Evolutionary conservation across 2,797 vertebrate species (phyloP).

Genomic region (Gambusia yucatana): DNA sequence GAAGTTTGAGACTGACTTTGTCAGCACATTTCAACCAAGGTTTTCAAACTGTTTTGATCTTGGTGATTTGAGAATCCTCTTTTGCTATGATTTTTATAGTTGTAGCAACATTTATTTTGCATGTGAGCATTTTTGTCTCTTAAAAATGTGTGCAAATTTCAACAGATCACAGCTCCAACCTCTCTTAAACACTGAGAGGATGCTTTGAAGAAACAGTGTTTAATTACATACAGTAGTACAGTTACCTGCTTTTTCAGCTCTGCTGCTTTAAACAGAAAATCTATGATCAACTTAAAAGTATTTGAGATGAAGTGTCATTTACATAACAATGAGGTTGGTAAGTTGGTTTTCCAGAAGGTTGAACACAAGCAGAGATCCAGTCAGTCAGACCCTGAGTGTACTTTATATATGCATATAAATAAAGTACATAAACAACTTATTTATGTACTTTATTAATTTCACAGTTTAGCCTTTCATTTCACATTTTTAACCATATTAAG

Average conservation of each 20-base stretch:
- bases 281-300: neutral
- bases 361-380: neutral
- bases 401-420: no score
- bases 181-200: neutral
- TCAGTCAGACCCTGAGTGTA: no score
- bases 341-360: neutral
- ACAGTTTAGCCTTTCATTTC: neutral
- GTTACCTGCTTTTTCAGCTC: neutral
- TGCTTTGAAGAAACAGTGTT: neutral
- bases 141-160: neutral
- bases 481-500: slow-evolving; percentile 11
- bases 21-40: neutral
- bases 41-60: neutral
- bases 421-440: no score
- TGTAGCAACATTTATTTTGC: neutral
- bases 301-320: neutral
- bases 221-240: neutral
- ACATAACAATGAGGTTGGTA: neutral
- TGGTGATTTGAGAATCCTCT: neutral
- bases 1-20: slow-evolving; percentile 1
- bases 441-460: neutral
- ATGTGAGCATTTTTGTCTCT: neutral
- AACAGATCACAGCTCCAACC: neutral
- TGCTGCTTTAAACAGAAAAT: neutral
- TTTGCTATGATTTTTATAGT: neutral